Evolutionary conservation across 2,797 vertebrate genomes (phyloP).

Genomic region (Leptodactylus fallax): DNA sequence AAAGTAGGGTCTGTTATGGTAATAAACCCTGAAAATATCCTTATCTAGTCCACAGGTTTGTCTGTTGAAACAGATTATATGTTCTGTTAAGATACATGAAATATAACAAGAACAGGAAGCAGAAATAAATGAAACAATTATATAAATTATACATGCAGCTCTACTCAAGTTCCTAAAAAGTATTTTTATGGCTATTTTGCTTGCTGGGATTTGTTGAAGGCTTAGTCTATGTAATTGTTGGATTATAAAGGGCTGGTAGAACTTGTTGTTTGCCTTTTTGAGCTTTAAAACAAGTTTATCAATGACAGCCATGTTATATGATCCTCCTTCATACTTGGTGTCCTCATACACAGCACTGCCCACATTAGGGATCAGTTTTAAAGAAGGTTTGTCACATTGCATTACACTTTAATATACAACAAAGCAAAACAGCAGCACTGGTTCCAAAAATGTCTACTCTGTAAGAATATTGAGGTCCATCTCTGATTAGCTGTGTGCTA

Average conservation of each 20-base stretch:
- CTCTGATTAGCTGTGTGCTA: background rate
- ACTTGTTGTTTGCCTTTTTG: background rate
- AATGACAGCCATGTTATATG: background rate
- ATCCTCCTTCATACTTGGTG: background rate
- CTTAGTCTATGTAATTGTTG: conserved; percentile 3
- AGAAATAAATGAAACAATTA: background rate
- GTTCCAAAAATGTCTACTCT: background rate
- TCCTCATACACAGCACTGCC: background rate
- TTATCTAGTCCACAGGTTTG: background rate
- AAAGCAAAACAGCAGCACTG: background rate
- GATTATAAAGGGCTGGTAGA: conserved; percentile 6
- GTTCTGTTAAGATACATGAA: background rate
- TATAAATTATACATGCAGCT: background rate
- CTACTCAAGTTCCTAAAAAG: background rate
- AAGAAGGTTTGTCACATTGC: background rate
- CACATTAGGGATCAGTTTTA: background rate
- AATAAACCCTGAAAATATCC: background rate
- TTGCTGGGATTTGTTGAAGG: background rate
- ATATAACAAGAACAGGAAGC: background rate
- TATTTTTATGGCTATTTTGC: conserved; percentile 12
- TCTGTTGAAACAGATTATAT: background rate
- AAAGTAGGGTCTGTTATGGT: background rate
- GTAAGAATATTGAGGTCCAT: background rate
- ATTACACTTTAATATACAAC: background rate
- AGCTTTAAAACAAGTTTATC: background rate